These are phyloP conservation scores for Pseudonaja textilis DNA, from an alignment of 2,113 vertebrate genomes.

Conservation along the genomic window DNA sequence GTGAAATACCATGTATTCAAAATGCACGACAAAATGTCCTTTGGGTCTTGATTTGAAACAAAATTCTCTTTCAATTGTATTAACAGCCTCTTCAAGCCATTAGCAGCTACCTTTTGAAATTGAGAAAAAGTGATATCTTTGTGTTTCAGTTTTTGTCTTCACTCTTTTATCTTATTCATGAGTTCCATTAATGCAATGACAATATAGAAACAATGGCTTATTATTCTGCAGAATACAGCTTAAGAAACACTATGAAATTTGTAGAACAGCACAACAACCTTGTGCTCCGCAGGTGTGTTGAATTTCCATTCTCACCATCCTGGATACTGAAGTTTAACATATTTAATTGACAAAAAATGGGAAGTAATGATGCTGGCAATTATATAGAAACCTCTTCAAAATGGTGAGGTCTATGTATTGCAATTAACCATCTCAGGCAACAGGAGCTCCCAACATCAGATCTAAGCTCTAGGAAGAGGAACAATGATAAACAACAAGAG, in stretches of 20 bases:
- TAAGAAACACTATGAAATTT: not conserved
- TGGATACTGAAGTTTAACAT: not conserved
- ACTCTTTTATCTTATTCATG: not conserved
- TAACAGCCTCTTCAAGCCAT: not conserved
- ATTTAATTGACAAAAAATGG: not conserved
- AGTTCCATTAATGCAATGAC: not conserved
- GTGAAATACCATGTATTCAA: not conserved
- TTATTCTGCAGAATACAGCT: not conserved
- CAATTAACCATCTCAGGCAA: not conserved
- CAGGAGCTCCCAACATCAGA: not conserved
- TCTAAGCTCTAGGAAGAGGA: not conserved
- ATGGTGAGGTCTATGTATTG: not conserved
- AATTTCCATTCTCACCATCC: not conserved
- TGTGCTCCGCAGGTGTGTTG: not conserved
- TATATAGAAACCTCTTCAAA: not conserved
- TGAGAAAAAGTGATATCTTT: not conserved
- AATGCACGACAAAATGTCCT: not conserved
- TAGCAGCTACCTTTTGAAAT: not conserved
- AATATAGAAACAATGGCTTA: not conserved
- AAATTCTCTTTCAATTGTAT: not conserved
- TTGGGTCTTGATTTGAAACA: not conserved
- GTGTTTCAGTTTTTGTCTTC: not conserved
- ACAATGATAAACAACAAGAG: not conserved
- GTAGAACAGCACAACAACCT: not conserved
- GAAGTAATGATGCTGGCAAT: not conserved